These are phyloP conservation scores for Athrips mouffetella DNA, from an alignment of 2,888 invertebrate species.

Conservation along the genomic window DNA sequence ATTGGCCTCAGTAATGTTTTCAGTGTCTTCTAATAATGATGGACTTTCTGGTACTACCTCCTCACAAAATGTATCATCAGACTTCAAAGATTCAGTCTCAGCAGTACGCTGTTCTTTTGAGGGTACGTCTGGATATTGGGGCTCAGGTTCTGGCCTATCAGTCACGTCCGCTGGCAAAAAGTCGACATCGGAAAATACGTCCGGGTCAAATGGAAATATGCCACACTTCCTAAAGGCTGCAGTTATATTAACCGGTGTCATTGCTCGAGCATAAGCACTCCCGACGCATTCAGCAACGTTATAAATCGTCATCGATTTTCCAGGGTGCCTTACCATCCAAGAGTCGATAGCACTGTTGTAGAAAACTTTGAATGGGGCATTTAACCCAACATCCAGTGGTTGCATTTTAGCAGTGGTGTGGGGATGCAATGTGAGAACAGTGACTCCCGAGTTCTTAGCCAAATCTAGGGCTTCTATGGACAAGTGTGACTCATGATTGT, in stretches of 20 bases:
- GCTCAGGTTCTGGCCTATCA: too few species aligned
- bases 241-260: neutral
- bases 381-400: slow-evolving; percentile 21
- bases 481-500: slow-evolving; percentile 28
- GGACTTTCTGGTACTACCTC: too few species aligned
- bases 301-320: neutral
- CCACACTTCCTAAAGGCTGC: neutral
- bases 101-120: too few species aligned
- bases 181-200: neutral
- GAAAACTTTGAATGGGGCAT: slow-evolving; percentile 14
- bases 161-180: too few species aligned
- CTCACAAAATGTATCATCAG: too few species aligned
- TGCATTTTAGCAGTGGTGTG: slow-evolving; percentile 18
- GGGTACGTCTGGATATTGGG: too few species aligned
- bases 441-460: slow-evolving; percentile 18
- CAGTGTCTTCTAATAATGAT: too few species aligned
- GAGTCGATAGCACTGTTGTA: neutral
- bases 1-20: too few species aligned
- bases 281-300: neutral
- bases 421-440: slow-evolving; percentile 19
- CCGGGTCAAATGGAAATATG: neutral
- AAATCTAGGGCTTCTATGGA: slow-evolving; percentile 20
- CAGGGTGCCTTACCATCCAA: neutral
- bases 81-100: too few species aligned
- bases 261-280: neutral